These are phyloP conservation scores for Eustalomyia histrio DNA, from an alignment of 2,888 invertebrate genomes.

Conservation along the genomic window DNA sequence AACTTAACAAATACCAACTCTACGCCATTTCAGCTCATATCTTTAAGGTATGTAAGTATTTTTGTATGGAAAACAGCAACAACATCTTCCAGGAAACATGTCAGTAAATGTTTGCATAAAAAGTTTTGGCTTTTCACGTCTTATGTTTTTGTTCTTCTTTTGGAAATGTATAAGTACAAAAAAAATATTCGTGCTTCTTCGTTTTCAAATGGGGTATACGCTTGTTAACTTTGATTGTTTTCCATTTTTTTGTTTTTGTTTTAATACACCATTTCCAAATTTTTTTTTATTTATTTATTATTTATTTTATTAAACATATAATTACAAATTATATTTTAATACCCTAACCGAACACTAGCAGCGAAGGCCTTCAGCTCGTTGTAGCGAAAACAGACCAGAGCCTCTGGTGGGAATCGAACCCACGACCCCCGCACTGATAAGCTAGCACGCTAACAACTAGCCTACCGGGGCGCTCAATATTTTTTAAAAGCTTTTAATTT, in stretches of 20 bases:
- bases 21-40: slow-evolving; percentile 45
- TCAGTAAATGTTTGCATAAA: slow-evolving; percentile 63
- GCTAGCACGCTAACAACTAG: no score
- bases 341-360: no score
- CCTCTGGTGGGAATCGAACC: no score
- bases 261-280: not conserved
- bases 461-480: no score
- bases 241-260: slow-evolving; percentile 21
- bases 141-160: slow-evolving; percentile 25
- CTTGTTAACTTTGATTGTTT: slow-evolving; percentile 43
- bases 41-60: slow-evolving; percentile 9
- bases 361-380: no score
- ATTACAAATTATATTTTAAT: no score
- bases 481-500: no score
- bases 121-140: slow-evolving; percentile 58
- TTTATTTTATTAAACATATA: no score
- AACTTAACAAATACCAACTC: slow-evolving; percentile 53
- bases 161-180: not conserved
- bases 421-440: no score
- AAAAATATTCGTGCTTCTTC: slow-evolving; percentile 26
- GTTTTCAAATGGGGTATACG: slow-evolving; percentile 19
- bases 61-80: slow-evolving; percentile 22
- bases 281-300: not conserved
- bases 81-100: slow-evolving; percentile 55
- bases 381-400: no score